phyloP scores from a whole-genome alignment of 2,888 invertebrate genomes.

The Cotesia congregata region DNA sequence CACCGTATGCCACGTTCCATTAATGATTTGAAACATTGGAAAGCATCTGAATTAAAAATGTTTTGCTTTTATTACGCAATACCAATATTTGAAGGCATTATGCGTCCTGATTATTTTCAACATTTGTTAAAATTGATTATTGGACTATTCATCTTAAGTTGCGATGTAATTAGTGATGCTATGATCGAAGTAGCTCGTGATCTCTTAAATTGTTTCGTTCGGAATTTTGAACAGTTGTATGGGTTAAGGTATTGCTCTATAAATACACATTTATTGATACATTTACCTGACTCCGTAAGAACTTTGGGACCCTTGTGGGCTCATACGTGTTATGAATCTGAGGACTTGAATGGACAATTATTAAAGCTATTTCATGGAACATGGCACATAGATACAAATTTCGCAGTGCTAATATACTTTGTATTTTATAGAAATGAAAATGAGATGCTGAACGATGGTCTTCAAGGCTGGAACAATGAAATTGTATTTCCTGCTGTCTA shows the following conservation, averaged over 20 bases:
- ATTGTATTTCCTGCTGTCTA: no score
- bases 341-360: constrained; percentile 43
- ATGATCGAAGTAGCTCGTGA: constrained; percentile 28
- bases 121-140: constrained; percentile 12
- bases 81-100: constrained; percentile 37
- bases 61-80: constrained; percentile 42
- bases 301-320: constrained; percentile 45
- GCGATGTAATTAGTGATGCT: constrained; percentile 23
- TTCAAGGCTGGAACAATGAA: no score
- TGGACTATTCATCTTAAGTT: constrained; percentile 31
- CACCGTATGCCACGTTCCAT: constrained; percentile 39
- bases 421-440: no score
- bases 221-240: constrained; percentile 42
- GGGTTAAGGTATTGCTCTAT: constrained; percentile 39
- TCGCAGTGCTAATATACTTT: no score
- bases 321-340: constrained; percentile 44
- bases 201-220: constrained; percentile 40
- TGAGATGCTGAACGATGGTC: no score
- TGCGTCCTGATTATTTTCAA: constrained; percentile 37
- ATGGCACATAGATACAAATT: not conserved
- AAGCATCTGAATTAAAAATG: constrained; percentile 43
- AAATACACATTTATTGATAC: constrained; percentile 44
- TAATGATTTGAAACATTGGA: constrained; percentile 38
- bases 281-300: constrained; percentile 38
- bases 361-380: constrained; percentile 6